Conservation (phyloP, 2,113 vertebrate species). For the Chaetodon trifascialis region DNA sequence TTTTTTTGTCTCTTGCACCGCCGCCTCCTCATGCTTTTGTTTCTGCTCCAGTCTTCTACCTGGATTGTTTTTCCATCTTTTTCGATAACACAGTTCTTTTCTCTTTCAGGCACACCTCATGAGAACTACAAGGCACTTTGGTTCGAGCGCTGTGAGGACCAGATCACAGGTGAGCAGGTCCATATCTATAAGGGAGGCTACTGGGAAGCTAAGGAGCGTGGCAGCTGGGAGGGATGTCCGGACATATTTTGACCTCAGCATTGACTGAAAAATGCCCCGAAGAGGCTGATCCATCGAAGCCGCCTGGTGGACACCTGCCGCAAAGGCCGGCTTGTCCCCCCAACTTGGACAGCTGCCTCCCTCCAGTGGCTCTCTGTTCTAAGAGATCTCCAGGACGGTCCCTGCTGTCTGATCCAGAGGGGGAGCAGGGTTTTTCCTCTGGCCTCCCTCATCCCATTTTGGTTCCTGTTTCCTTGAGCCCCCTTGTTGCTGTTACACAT, state of each 20-base stretch:
- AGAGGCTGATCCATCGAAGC: constrained; percentile 45
- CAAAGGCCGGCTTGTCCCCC: constrained; percentile 15
- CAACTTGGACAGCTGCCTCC: constrained; percentile 25
- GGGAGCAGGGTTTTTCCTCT: constrained; percentile 26
- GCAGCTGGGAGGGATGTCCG: constrained; percentile 89
- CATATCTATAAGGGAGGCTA: constrained; percentile 94
- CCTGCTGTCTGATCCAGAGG: constrained; percentile 44
- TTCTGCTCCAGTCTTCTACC: not conserved
- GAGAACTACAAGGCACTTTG: constrained; percentile 92
- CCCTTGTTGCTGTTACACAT: constrained; percentile 43
- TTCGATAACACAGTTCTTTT: not conserved
- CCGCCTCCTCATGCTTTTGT: not conserved
- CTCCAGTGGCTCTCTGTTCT: constrained; percentile 75
- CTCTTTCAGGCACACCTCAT: constrained; percentile 82
- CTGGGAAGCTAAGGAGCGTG: constrained; percentile 92
- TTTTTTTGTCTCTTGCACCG: not conserved
- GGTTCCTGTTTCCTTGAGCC: constrained; percentile 40
- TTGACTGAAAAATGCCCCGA: constrained; percentile 41
- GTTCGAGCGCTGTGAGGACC: constrained; percentile 92
- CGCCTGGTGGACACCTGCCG: constrained; percentile 28
- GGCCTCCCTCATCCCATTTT: constrained; percentile 18
- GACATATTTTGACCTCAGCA: constrained; percentile 89
- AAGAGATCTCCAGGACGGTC: constrained; percentile 70
- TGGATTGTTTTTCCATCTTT: not conserved
- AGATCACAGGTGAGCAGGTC: constrained; percentile 88